Evolutionary conservation across 2,113 vertebrate genomes (phyloP).

Genomic region (Talpa occidentalis): DNA sequence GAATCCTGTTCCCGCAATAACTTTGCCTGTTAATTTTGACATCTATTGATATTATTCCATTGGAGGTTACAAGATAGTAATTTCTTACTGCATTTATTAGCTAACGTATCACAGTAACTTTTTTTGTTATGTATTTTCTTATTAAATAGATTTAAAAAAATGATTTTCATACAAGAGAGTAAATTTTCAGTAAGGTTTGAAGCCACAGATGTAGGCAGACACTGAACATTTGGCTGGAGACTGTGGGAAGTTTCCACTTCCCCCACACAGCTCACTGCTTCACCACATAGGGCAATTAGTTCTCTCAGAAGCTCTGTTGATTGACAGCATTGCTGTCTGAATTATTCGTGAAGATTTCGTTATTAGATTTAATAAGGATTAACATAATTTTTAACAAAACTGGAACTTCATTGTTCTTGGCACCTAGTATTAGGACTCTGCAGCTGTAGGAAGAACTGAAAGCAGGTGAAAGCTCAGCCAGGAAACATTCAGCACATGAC

Average conservation of each 20-base stretch:
- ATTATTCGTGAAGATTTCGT: slow-evolving; percentile 14
- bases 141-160: not conserved
- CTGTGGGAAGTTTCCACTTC: not conserved
- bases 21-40: not conserved
- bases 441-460: not conserved
- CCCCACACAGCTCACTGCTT: not conserved
- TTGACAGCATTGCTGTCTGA: not conserved
- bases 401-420: slow-evolving; percentile 7
- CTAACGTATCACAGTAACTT: not conserved
- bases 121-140: not conserved
- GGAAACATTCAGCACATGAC: not conserved
- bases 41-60: not conserved
- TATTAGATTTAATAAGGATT: slow-evolving; percentile 16
- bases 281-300: not conserved
- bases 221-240: not conserved
- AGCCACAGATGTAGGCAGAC: not conserved
- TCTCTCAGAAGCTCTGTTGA: not conserved
- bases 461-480: not conserved
- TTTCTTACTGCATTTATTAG: not conserved
- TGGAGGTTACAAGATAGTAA: not conserved
- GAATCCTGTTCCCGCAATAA: not conserved
- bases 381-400: slow-evolving; percentile 15
- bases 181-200: not conserved
- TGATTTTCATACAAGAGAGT: not conserved
- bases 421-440: not conserved